Percentiles rank a stretch among this genome's conserved stretches.
These are phyloP conservation scores for Synodontis membranacea DNA, from an alignment of 2,113 vertebrate species.

Conservation along the genomic window DNA sequence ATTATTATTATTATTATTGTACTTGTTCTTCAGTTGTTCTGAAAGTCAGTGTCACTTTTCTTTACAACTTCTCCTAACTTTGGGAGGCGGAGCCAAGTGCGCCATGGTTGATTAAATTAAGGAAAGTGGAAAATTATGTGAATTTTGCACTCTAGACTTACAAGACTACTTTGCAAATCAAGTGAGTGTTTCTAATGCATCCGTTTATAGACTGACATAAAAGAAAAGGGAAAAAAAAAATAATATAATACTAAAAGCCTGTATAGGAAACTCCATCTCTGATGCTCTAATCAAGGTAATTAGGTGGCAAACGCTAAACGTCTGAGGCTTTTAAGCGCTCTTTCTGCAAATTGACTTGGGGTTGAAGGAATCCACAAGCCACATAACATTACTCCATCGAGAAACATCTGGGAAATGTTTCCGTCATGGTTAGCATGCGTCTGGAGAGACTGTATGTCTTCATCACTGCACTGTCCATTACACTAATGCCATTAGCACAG, in stretches of 20 bases:
- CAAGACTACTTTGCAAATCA: not conserved
- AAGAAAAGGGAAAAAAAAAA: conserved; percentile 2
- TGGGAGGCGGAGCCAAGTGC: not conserved
- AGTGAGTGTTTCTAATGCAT: conserved; percentile 20
- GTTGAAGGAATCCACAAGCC: conserved; percentile 31
- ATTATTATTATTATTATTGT: not conserved
- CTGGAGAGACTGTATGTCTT: conserved; percentile 35
- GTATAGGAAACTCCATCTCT: conserved; percentile 26
- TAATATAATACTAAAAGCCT: conserved; percentile 17
- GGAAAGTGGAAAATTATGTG: conserved; percentile 13
- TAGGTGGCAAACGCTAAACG: conserved; percentile 18
- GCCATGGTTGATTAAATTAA: not conserved
- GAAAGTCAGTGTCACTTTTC: not conserved
- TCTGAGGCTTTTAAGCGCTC: conserved; percentile 31
- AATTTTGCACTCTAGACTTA: not conserved
- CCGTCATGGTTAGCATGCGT: conserved; percentile 2
- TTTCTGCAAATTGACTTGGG: conserved; percentile 9
- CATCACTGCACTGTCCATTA: conserved; percentile 19
- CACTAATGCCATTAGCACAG: conserved; percentile 38
- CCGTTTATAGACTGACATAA: conserved; percentile 10
- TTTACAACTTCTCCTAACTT: not conserved
- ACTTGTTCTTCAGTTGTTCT: not conserved
- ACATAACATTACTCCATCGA: not conserved
- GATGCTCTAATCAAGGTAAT: conserved; percentile 25
- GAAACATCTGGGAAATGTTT: conserved; percentile 34